Evolutionary conservation across 1,140 invertebrate genomes (phyloP).

Genomic region (Pogonomyrmex californicus): DNA sequence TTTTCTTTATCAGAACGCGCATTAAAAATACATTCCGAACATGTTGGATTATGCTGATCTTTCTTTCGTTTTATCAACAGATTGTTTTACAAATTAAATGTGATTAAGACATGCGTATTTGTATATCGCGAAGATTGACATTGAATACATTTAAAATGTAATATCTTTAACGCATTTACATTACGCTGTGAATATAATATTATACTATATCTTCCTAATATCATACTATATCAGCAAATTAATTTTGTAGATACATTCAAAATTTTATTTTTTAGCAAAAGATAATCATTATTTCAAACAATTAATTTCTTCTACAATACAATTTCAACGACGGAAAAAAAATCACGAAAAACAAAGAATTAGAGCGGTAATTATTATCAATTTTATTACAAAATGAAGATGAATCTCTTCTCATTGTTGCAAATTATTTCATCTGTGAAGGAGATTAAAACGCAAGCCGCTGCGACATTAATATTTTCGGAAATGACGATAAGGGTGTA

Average conservation of each 20-base stretch:
- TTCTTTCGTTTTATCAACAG: background rate
- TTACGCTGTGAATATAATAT: background rate
- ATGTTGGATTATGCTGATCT: background rate
- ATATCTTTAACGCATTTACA: background rate
- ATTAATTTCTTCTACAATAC: background rate
- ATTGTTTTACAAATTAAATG: background rate
- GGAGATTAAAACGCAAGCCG: slow-evolving; percentile 14
- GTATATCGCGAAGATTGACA: background rate
- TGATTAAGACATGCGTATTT: background rate
- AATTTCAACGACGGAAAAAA: background rate
- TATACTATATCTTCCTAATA: background rate
- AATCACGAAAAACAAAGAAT: background rate
- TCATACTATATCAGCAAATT: background rate
- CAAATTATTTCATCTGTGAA: background rate
- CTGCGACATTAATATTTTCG: slow-evolving; percentile 13
- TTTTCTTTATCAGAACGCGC: background rate
- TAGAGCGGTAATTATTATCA: background rate
- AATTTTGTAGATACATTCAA: slow-evolving; percentile 16
- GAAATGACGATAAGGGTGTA: slow-evolving; percentile 39
- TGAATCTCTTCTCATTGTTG: slow-evolving; percentile 6
- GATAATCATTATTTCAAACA: background rate
- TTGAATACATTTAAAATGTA: background rate
- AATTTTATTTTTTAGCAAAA: background rate
- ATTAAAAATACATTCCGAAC: background rate
- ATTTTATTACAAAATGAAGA: slow-evolving; percentile 13